Evolutionary conservation across 2,113 vertebrate species (phyloP), one percentile per base, ranked within the genome.

Genomic region (Xenopus laevis): DNA sequence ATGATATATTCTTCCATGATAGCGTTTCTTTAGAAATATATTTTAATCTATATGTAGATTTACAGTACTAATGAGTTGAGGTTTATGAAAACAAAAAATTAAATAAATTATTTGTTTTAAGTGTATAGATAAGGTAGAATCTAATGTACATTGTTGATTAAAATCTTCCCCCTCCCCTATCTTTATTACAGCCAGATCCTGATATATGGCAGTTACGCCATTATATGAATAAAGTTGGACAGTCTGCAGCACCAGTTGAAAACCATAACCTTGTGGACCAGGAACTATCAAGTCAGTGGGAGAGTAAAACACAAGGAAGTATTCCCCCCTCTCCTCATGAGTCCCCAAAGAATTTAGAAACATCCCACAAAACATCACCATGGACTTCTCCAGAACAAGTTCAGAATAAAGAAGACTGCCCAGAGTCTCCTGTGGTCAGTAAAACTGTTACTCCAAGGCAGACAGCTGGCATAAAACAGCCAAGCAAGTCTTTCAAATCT

Each of bases 151-250:
- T 61, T 21, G 59, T 61, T 9, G 1, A 13, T 27, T 23, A 23
- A 12, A 45, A 1, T 20, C 33, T 20, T 1, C 74, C 60, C 18
- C 79, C 80, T 82, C 6, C 78, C 5, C 5, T 40, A 40, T 7
- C 33, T 47, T 66, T 57, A 72, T 71, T 88, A 40, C 71, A 94
- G 94, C 87, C 89, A 0, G 90, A 93, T 72, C 84, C 88, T 50
- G 91, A 90, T 67, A 92, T 92, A 81, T 94, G 94, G 94, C 92
- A 94, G 78, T 87, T 95, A 0, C 87, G 92, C 83, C 93, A 93
- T 80, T 94, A 92, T 89, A 79, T 94, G 52, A 90, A 78, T 72
- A 94, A 92, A 79, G 89, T 84, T 71, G 87, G 78, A 74, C 88
- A 90, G n/a, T 86, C 88, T 0, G 67, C 81, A 50, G 83, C 72